Evolutionary conservation across 2,797 vertebrate genomes (phyloP).

Genomic region (Falco columbarius): DNA sequence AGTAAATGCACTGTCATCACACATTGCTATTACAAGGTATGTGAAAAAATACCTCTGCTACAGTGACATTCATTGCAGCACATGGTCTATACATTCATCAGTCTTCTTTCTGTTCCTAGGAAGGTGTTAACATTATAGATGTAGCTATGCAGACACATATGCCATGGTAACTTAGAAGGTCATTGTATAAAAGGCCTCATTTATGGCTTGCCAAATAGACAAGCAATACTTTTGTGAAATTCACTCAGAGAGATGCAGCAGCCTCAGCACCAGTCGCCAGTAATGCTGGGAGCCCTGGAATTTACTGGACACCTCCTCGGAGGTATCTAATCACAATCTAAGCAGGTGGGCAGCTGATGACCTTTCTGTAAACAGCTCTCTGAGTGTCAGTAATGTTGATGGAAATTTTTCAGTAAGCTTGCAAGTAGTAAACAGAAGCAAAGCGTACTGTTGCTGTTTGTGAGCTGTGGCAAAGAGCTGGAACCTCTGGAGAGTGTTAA

Average conservation of each 20-base stretch:
- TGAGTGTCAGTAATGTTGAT: background rate
- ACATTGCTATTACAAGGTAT: background rate
- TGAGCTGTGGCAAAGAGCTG: background rate
- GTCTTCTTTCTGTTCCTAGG: background rate
- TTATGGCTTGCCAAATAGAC: background rate
- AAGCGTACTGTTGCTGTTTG: background rate
- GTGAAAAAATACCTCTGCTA: background rate
- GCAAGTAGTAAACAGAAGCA: background rate
- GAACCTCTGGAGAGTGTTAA: background rate
- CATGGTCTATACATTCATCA: background rate
- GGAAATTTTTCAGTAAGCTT: background rate
- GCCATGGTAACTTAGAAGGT: background rate
- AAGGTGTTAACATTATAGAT: background rate
- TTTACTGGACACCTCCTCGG: background rate
- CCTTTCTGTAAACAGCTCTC: background rate
- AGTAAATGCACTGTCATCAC: conserved; percentile 26
- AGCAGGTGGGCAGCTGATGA: background rate
- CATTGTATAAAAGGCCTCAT: background rate
- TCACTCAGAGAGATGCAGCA: background rate
- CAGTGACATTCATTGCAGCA: background rate
- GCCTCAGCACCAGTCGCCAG: background rate
- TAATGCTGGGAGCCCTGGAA: background rate
- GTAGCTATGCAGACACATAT: background rate
- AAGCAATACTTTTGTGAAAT: background rate
- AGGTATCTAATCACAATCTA: background rate